Base-by-base conservation (phyloP, 92 coral and sea anemone genomes). In the Desmophyllum pertusum region DNA sequence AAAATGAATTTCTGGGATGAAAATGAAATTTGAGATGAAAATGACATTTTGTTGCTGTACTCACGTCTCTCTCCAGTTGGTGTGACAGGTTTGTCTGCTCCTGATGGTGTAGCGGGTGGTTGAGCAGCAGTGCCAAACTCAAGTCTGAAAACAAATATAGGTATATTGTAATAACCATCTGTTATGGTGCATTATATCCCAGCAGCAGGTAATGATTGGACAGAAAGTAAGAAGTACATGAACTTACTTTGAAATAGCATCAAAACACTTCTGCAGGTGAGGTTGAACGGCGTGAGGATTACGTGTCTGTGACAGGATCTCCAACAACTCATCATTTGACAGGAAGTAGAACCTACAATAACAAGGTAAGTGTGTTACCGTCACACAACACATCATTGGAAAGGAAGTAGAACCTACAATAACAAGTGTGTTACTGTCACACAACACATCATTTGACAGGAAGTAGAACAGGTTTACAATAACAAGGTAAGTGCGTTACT, bases 271-370 rank as follows among this genome's bases (percentile, higher is more conserved):
- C 90, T 96, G 99, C n/a, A 96, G 88, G 73, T 96, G 99, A 18
- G 99, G 99, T 25, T 96, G 99, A 27, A 96, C 99, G 3, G 99
- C 99, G 36, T 96, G 99, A 19, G 99, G 99, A 55, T 96, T 96
- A 46, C 99, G 96, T 36, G 99, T 96, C 85, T 96, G 99, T 19
- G 99, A 96, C 52, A 96, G 88, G 59, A 96, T 96, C 79, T 96
- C 99, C 88, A 96, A 83, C 36, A 96, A 81, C 55, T 96, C 99
- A 62, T 96, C 99, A 83, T 96, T 96, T 53, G 99, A 96, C 74
- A 96, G 79, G 87, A 96, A 96, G 63, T 96, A 96, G 79, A 96
- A 96, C 82, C 99, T 96, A 51, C 14, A 71, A 71, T 53, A 39
- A 40, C 6, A 39, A 79, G 23, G 36, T 13, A 42, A n/a, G 6